Evolutionary conservation across 2,888 invertebrate genomes (phyloP), one percentile per base, ranked within the genome.

Genomic region (Calameuta pallipes): DNA sequence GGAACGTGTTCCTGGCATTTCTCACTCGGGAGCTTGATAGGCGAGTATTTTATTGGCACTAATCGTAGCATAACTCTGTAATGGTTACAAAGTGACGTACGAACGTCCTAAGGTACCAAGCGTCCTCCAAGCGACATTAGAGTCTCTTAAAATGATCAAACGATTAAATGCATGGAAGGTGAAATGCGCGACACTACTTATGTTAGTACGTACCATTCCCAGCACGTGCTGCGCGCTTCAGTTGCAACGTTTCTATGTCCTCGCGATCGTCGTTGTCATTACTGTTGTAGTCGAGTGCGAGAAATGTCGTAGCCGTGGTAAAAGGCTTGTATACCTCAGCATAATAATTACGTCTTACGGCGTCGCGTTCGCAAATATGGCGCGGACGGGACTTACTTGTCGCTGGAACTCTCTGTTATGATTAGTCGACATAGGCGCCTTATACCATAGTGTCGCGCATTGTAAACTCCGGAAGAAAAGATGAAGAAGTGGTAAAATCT

Each of bases 21-120:
- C 56, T 56, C 56, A 56, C 56, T 23, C 56, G 23, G 3, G 33
- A 35, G 71, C 23, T 34, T 11, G 71, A 71, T 33, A 30, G 74
- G 69, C 75, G 80, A 82, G 80, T 79, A 82, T 81, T 82, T 84
- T 83, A 80, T 80, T 82, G 85, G 79, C 82, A 76, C 80, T 85
- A 85, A 86, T 86, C 83, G 82, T 81, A 78, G 80, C 81, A 80
- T 84, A 84, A 85, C 84, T 84, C 82, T 68, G 34, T 75, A 75
- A 86, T 83, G 84, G 83, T 85, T 85, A 86, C 84, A 86, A 87
- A 87, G 86, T 85, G 85, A 81, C 82, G 79, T 70, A 75, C 75
- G 34, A 71, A 56, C 56, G 23, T 56, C 56, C 56, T 56, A 56
- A 23, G 56, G 56, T 56, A 23, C 23, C 56, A 56, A 56, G 6